Conservation (phyloP, 1,140 invertebrate genomes). For the Nebria ingens region DNA sequence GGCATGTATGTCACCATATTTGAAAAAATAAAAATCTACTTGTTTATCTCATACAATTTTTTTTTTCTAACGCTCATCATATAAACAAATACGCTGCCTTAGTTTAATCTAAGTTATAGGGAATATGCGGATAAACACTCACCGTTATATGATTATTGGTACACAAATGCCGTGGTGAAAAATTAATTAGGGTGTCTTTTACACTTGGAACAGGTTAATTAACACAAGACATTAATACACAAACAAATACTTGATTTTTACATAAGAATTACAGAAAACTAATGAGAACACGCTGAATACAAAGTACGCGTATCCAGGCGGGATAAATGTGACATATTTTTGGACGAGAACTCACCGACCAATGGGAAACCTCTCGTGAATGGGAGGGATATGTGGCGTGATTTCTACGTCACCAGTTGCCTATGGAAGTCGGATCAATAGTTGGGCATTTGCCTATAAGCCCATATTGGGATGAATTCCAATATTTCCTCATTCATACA, state of each 20-base stretch:
- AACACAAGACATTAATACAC: not conserved
- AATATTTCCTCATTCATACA: too few relatives aligned
- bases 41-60: not conserved
- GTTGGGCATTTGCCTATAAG: too few relatives aligned
- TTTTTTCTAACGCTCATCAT: not conserved
- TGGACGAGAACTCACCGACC: not conserved
- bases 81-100: not conserved
- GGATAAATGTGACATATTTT: conserved; percentile 7
- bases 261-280: not conserved
- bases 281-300: not conserved
- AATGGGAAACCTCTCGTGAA: not conserved
- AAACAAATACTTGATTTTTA: not conserved
- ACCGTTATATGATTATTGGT: not conserved
- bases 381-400: conserved; percentile 7
- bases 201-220: not conserved
- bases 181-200: not conserved
- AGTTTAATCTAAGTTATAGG: not conserved
- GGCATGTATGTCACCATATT: not conserved
- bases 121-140: not conserved
- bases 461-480: too few relatives aligned
- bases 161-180: not conserved
- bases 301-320: conserved; percentile 2
- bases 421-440: conserved; percentile 1
- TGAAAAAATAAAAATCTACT: not conserved
- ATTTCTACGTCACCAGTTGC: not conserved